Evolutionary conservation across 2,113 vertebrate genomes (phyloP).

Genomic region (Sakesphorus luctuosus): DNA sequence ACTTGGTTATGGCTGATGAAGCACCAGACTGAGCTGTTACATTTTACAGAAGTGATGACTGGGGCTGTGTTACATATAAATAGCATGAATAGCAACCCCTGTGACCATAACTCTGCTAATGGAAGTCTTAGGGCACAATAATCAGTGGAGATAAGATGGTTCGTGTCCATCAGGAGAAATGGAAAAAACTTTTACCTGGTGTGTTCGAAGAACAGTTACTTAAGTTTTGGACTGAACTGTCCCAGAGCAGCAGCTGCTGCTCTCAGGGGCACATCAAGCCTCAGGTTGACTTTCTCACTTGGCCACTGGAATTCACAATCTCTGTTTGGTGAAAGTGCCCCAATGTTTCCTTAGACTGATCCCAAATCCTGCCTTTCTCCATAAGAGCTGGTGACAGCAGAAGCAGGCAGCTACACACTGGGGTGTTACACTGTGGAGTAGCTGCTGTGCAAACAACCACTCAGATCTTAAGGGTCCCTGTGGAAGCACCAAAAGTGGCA

Average conservation of each 20-base stretch:
- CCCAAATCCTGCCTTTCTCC: neutral
- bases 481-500: neutral
- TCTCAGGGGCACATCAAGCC: neutral
- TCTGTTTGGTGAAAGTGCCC: neutral
- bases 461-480: neutral
- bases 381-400: neutral
- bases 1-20: neutral
- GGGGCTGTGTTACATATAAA: neutral
- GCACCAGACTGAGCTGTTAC: neutral
- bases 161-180: neutral
- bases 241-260: constrained; percentile 29
- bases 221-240: neutral
- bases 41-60: neutral
- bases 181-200: neutral
- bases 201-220: neutral
- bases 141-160: neutral
- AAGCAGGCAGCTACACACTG: neutral
- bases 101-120: neutral
- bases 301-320: constrained; percentile 30
- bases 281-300: constrained; percentile 52
- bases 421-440: neutral
- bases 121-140: constrained; percentile 5
- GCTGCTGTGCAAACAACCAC: neutral
- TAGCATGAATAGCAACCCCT: neutral
- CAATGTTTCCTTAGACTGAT: neutral